Percentiles rank a stretch among this genome's conserved stretches.
Conservation (phyloP, 2,888 invertebrate genomes). For the Eupithecia exiguata region DNA sequence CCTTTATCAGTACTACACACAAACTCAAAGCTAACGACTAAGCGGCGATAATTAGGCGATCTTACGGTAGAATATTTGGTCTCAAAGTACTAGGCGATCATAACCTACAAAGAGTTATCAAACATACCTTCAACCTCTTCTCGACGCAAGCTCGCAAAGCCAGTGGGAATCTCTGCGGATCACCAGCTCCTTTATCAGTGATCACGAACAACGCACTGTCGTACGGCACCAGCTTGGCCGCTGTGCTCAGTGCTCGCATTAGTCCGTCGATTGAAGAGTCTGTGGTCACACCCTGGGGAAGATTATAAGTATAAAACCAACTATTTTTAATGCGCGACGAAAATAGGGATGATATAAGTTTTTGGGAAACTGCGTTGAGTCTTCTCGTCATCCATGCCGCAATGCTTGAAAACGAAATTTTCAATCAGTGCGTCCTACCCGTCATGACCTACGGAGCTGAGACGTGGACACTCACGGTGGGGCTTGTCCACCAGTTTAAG, state of each 20-base stretch:
- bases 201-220: slow-evolving; percentile 86
- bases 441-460: too few species aligned
- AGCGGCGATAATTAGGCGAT: too few species aligned
- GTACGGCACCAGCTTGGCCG: slow-evolving; percentile 85
- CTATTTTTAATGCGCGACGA: background rate
- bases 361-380: too few species aligned
- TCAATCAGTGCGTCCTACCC: too few species aligned
- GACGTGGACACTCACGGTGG: too few species aligned
- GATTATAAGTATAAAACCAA: background rate
- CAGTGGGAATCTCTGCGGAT: slow-evolving; percentile 68
- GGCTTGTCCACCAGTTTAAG: too few species aligned
- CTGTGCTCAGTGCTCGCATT: slow-evolving; percentile 84
- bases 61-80: background rate
- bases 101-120: background rate
- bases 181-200: slow-evolving; percentile 82
- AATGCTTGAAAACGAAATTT: too few species aligned
- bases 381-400: too few species aligned
- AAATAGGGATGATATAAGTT: background rate
- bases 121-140: slow-evolving; percentile 68
- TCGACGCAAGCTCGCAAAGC: slow-evolving; percentile 73
- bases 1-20: slow-evolving; percentile 74
- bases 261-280: slow-evolving; percentile 78
- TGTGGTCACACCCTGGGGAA: slow-evolving; percentile 62
- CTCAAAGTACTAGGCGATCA: slow-evolving; percentile 1
- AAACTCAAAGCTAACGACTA: background rate